Evolutionary conservation across 2,888 invertebrate genomes (phyloP).

Genomic region (Lasius fuliginosus): DNA sequence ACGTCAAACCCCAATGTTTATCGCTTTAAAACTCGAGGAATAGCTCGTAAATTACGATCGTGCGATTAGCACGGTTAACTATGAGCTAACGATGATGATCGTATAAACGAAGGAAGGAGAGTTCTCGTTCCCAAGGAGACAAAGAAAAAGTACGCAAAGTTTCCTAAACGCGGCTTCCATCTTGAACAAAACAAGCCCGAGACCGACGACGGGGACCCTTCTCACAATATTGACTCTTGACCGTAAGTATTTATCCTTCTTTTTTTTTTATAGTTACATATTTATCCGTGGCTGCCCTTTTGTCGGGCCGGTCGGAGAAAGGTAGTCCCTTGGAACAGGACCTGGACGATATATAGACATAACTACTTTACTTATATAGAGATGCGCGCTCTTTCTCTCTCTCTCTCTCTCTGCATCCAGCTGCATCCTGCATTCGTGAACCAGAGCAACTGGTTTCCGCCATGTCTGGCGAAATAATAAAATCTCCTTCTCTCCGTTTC

Average conservation of each 20-base stretch:
- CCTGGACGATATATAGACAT: constrained; percentile 75
- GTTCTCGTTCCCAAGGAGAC: constrained; percentile 49
- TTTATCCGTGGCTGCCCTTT: constrained; percentile 77
- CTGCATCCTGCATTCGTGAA: constrained; percentile 73
- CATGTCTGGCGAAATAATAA: constrained; percentile 41
- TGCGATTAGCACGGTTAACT: not conserved
- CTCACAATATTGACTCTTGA: constrained; percentile 82
- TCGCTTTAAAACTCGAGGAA: not conserved
- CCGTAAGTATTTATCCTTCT: constrained; percentile 81
- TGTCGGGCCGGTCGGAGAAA: constrained; percentile 74
- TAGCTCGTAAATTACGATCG: not conserved
- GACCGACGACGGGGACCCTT: constrained; percentile 70
- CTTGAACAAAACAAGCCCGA: constrained; percentile 56
- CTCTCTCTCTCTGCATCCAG: constrained; percentile 55
- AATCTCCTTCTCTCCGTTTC: constrained; percentile 1
- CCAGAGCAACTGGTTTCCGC: constrained; percentile 70
- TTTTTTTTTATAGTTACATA: constrained; percentile 75
- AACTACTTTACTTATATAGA: constrained; percentile 74
- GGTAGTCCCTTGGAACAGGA: constrained; percentile 65
- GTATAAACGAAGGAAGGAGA: not conserved
- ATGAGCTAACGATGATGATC: constrained; percentile 5
- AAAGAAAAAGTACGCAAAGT: constrained; percentile 66
- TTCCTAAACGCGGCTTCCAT: constrained; percentile 68
- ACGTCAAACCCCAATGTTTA: not conserved
- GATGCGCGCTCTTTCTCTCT: constrained; percentile 55